These are phyloP conservation scores for Kradibia gibbosae DNA, from an alignment of 1,140 invertebrate species.

Conservation along the genomic window DNA sequence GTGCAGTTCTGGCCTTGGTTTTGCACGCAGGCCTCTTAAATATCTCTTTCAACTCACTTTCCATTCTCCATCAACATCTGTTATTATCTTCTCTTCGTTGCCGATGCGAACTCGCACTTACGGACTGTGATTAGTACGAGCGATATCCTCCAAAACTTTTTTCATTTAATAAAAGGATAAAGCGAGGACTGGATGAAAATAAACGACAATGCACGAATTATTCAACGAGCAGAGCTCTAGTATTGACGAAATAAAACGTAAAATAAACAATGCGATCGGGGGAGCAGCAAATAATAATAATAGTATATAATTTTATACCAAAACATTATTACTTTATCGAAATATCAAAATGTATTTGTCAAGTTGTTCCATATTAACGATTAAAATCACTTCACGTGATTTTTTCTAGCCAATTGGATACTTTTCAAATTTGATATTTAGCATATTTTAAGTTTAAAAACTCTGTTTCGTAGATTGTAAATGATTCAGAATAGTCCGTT, in stretches of 20 bases:
- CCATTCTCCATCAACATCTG: not conserved
- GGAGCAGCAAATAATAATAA: too few relatives aligned
- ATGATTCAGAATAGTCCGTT: not conserved
- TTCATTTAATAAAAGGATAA: not conserved
- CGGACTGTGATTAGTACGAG: not conserved
- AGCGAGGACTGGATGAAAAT: not conserved
- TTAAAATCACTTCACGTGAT: too few relatives aligned
- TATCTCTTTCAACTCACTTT: too few relatives aligned
- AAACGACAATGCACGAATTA: not conserved
- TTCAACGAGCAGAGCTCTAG: not conserved
- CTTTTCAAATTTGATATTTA: too few relatives aligned
- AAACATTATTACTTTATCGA: too few relatives aligned
- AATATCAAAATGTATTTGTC: too few relatives aligned
- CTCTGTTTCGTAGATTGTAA: too few relatives aligned
- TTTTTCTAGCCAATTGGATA: too few relatives aligned
- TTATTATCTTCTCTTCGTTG: not conserved
- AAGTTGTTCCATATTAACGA: too few relatives aligned
- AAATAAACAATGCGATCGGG: too few relatives aligned
- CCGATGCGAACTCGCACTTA: not conserved
- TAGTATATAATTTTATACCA: too few relatives aligned
- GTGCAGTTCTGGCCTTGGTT: not conserved
- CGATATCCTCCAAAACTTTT: not conserved
- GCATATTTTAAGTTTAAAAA: too few relatives aligned
- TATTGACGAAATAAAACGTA: not conserved
- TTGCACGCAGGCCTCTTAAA: not conserved